Evolutionary conservation across 2,113 vertebrate genomes (phyloP).

Genomic region (Xenopus borealis): DNA sequence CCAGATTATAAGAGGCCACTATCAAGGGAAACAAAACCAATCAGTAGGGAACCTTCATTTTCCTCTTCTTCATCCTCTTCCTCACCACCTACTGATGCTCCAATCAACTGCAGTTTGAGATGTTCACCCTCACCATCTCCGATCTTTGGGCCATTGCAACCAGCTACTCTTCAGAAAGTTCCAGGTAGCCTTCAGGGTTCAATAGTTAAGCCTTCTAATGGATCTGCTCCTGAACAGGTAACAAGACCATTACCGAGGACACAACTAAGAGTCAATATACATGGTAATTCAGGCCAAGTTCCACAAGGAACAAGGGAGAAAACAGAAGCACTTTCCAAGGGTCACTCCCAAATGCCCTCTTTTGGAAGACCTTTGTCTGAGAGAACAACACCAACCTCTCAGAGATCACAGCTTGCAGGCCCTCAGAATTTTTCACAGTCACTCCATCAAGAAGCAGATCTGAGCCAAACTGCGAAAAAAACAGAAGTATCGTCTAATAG

Average conservation of each 20-base stretch:
- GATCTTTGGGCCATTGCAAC: conserved; percentile 55
- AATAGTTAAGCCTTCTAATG: conserved; percentile 44
- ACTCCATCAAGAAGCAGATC: not conserved
- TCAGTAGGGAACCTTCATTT: conserved; percentile 53
- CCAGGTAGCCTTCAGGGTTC: conserved; percentile 61
- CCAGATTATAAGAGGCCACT: conserved; percentile 15
- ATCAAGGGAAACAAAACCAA: conserved; percentile 43
- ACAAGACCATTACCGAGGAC: not conserved
- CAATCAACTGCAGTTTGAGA: conserved; percentile 9
- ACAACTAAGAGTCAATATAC: conserved; percentile 49
- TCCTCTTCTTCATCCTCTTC: conserved; percentile 43
- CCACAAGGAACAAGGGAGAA: conserved; percentile 50
- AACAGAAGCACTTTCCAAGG: not conserved
- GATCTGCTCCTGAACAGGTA: not conserved
- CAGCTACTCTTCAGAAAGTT: conserved; percentile 62
- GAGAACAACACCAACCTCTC: not conserved
- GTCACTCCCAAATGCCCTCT: conserved; percentile 19
- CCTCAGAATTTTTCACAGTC: not conserved
- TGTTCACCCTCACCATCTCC: conserved; percentile 43
- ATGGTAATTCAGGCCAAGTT: conserved; percentile 45
- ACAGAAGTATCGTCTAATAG: conserved; percentile 43
- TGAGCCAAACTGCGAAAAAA: conserved; percentile 5
- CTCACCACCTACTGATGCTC: conserved; percentile 3
- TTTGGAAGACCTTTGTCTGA: conserved; percentile 43
- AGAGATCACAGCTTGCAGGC: not conserved